phyloP scores from a whole-genome alignment of 2,888 invertebrate genomes.

The Romanomermis culicivorax region DNA sequence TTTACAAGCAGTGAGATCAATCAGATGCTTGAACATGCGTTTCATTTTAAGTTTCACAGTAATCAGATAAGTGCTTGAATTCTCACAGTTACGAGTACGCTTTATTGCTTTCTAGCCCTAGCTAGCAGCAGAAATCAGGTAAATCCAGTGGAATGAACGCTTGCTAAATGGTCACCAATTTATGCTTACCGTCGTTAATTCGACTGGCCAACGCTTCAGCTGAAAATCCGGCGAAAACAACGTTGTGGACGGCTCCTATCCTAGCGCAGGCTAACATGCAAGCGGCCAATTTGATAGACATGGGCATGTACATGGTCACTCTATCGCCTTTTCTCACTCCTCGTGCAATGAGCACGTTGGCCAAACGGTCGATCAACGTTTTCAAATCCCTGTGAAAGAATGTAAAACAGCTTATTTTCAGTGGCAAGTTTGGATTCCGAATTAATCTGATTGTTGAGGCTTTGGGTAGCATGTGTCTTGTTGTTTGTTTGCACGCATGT shows the following conservation, averaged over 20 bases:
- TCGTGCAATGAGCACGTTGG: constrained; percentile 28
- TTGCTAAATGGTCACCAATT: too few relatives aligned
- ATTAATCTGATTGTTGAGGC: neutral
- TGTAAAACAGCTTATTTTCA: too few relatives aligned
- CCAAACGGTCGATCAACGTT: constrained; percentile 29
- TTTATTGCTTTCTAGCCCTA: too few relatives aligned
- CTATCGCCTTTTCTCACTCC: constrained; percentile 33
- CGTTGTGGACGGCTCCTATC: constrained; percentile 36
- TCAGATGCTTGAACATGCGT: too few relatives aligned
- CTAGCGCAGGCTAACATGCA: constrained; percentile 35
- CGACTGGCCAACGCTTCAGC: constrained; percentile 33
- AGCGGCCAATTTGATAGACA: constrained; percentile 32
- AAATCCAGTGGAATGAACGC: too few relatives aligned
- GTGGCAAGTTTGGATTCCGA: neutral
- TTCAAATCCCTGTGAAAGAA: constrained; percentile 28
- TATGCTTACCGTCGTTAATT: constrained; percentile 32
- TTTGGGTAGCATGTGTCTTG: too few relatives aligned
- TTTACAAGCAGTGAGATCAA: too few relatives aligned
- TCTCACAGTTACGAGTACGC: too few relatives aligned
- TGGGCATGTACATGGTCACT: constrained; percentile 35
- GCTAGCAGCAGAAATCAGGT: too few relatives aligned
- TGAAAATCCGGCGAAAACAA: constrained; percentile 37
- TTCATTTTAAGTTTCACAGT: too few relatives aligned
- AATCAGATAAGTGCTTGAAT: too few relatives aligned
- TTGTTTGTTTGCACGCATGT: too few relatives aligned